Evolutionary conservation across 2,888 invertebrate species (phyloP), one percentile per base, ranked within the genome.

Genomic region (Brenthis ino): DNA sequence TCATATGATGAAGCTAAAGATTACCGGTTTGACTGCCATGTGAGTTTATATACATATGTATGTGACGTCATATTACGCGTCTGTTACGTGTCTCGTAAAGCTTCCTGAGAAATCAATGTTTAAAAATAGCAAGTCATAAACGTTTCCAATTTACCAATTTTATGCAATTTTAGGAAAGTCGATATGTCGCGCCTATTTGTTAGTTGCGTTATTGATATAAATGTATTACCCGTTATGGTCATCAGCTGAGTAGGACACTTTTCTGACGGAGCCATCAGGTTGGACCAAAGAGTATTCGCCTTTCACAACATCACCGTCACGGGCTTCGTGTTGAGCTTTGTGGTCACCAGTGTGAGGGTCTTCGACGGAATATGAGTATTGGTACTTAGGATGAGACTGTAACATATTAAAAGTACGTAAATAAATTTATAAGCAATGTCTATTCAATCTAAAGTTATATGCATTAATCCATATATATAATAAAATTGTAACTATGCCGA

Each of bases 211-310:
- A 28, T 53, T 43, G 37, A 50, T 56, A n/a, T 56, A 28, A 56
- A 20, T 55, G 50, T 63, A 81, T 80, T 93, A 94, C 89, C 94
- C 94, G 70, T 92, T 79, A 80, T 93, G 93, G 80, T 94, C 93
- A 74, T 94, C 94, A 75, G 94, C 94, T 75, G 92, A 88, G 86
- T 95, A 94, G 74, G 94, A 90, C 37, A 94, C 94, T 76, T 94
- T 94, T 80, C 94, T 93, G 84, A 94, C 88, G 71, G 94, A 93
- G 74, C 94, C 94, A 77, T 94, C 94, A 28, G 94, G 94, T 80
- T 94, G 94, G 74, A 94, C 91, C 66, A 94, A 87, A 47, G 94
- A 94, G 86, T 95, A 95, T 77, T 95, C 94, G 70, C 95, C 95
- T 82, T 94, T 94, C 65, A 95, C 95, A 57, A 94, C 94, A 75